Conservation (phyloP, 2,888 invertebrate species). For the Cyclophora punctaria region DNA sequence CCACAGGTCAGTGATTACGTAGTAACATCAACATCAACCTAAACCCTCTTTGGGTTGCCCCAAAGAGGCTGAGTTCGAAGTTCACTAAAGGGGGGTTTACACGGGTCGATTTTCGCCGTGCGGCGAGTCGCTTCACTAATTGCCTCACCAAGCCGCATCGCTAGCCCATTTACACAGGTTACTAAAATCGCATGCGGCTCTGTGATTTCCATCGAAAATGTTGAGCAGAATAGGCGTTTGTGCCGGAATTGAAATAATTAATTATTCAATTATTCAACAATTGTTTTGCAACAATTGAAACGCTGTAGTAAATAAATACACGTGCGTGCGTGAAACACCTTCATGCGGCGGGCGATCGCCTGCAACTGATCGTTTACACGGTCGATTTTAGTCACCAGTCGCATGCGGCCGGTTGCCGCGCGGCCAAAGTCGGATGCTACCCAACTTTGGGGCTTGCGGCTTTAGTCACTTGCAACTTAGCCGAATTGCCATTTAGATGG, state of each 20-base stretch:
- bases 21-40: too few species aligned
- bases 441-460: slow-evolving; percentile 34
- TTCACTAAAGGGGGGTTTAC: slow-evolving; percentile 9
- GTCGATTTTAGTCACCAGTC: slow-evolving; percentile 10
- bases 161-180: slow-evolving; percentile 32
- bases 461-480: slow-evolving; percentile 30
- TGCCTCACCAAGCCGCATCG: slow-evolving; percentile 26
- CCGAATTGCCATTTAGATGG: slow-evolving; percentile 25
- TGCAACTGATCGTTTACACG: slow-evolving; percentile 13
- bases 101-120: slow-evolving; percentile 36
- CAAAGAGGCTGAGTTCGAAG: too few species aligned
- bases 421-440: slow-evolving; percentile 32
- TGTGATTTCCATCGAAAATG: slow-evolving; percentile 30
- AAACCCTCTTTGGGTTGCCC: too few species aligned
- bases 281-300: too few species aligned
- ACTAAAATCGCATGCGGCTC: slow-evolving; percentile 36
- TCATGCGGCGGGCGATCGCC: slow-evolving; percentile 17
- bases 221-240: too few species aligned
- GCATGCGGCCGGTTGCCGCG: slow-evolving; percentile 32
- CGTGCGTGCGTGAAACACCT: slow-evolving; percentile 1
- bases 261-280: too few species aligned
- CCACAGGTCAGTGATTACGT: too few species aligned
- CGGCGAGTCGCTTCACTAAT: slow-evolving; percentile 25
- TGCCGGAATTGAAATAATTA: too few species aligned
- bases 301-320: too few species aligned